Evolutionary conservation across 2,888 invertebrate genomes (phyloP), one percentile per base, ranked within the genome.

Genomic region (Scelioninae gen. 1): DNA sequence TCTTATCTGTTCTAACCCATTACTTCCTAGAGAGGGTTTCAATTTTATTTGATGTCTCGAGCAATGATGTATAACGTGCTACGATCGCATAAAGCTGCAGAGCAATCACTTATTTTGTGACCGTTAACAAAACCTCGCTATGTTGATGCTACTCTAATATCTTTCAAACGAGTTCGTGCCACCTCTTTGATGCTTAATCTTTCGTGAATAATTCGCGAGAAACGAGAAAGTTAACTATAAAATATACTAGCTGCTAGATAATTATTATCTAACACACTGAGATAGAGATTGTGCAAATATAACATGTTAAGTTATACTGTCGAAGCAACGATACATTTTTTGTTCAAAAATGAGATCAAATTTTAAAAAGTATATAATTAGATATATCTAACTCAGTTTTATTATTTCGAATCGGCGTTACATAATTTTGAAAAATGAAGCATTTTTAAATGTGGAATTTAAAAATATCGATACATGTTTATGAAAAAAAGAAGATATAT

Each of bases 141-240:
- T 87, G 86, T 88, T 90, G 90, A 91, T 90, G 86, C 88, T 91
- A 69, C 90, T 91, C 90, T 91, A 91, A 90, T 90, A 91, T 88
- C 89, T 81, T 79, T 81, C 87, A 86, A 88, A 89, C 88, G 80
- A 83, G 86, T 84, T 75, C 84, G 82, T 80, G 87, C 90, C 86
- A 91, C 91, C 90, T 91, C 90, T 87, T 91, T 87, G 76, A 78
- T 86, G 85, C 86, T 89, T 88, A 88, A 89, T 88, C 88, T 88
- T 71, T 71, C 58, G 71, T 65, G 78, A 78, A 78, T 78, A 77
- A 77, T 77, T 77, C 56, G 45, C 62, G 15, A 51, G 23, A 40
- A 16, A 15, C 29, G 60, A 55, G 68, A 68, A 77, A 77, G 62
- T 51, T 34, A 45, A 68, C 15, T 51, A 34, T 43, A 31, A 40